A percentile compares a stretch with the other conserved stretches of the same genome.
phyloP scores from a whole-genome alignment of 2,113 vertebrate species.

The Dromiciops gliroides region DNA sequence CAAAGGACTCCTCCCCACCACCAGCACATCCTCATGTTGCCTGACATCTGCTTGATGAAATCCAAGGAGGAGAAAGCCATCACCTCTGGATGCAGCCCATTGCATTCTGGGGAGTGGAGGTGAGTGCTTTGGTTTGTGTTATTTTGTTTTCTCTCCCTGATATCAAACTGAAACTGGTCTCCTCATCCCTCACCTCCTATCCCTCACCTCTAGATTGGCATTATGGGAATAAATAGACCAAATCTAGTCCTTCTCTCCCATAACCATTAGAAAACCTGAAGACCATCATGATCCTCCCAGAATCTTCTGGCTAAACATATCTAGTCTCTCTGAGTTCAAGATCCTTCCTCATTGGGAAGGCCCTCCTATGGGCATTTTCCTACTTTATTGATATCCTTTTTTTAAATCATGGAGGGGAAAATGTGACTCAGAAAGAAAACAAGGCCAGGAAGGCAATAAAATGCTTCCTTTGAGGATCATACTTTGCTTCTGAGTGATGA shows the following conservation, averaged over 20 bases:
- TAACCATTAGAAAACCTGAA: neutral
- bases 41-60: neutral
- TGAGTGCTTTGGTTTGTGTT: neutral
- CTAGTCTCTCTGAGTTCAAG: neutral
- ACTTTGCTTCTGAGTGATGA: neutral
- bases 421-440: neutral
- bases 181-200: fast-evolving
- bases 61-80: neutral
- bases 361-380: neutral
- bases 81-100: neutral
- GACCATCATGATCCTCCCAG: neutral
- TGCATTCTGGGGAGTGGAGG: neutral
- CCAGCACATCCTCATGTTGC: too few relatives aligned
- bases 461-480: too few relatives aligned
- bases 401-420: neutral
- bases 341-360: neutral
- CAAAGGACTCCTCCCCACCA: neutral
- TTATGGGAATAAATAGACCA: neutral
- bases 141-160: neutral
- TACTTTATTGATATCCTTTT: neutral
- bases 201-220: neutral
- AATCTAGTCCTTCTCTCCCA: neutral
- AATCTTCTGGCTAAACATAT: neutral
- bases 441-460: neutral
- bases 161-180: neutral